Conservation (phyloP, 2,113 vertebrate species). For the cattle (Bos taurus) region DNA sequence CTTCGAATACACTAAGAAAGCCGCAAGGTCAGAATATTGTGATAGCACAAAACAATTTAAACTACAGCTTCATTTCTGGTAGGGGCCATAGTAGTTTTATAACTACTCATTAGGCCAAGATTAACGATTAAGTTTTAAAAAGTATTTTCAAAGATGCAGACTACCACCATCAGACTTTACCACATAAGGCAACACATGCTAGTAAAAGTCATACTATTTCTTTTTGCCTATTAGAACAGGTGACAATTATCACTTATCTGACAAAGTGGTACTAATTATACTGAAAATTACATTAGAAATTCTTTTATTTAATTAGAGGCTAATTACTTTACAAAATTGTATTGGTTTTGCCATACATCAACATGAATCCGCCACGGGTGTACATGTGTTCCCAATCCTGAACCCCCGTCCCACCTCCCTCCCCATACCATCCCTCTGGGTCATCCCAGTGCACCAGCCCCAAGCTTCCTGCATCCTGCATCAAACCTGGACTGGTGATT, state of each 20-base stretch:
- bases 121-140: background rate
- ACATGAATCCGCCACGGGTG: no score
- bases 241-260: constrained; percentile 19
- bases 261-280: constrained; percentile 9
- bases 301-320: background rate
- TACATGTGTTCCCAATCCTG: no score
- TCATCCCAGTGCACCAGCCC: no score
- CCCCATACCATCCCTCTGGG: no score
- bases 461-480: no score
- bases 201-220: background rate
- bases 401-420: no score
- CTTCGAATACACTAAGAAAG: background rate
- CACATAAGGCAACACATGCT: background rate
- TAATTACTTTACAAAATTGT: no score
- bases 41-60: background rate
- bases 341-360: no score
- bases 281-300: background rate
- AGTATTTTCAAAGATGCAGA: background rate
- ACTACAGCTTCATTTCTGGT: background rate
- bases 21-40: background rate
- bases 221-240: background rate
- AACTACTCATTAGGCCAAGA: background rate
- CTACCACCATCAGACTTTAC: background rate
- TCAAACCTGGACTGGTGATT: no score
- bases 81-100: background rate